phyloP scores from a whole-genome alignment of 2,797 vertebrate genomes.

The Helarctos malayanus region DNA sequence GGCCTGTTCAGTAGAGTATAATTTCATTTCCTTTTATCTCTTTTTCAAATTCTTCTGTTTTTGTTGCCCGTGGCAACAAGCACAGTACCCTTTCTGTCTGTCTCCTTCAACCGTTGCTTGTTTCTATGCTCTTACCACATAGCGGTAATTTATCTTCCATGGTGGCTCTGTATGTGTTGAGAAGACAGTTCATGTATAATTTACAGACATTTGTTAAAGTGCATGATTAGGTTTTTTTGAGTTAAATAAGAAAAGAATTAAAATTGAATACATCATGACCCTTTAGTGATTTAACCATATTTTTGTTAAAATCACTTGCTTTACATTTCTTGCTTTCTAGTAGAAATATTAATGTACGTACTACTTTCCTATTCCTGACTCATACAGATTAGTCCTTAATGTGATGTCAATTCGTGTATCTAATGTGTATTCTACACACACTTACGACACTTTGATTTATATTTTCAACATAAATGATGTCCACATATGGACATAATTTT shows the following conservation, averaged over 20 bases:
- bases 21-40: constrained; percentile 18
- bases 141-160: constrained; percentile 71
- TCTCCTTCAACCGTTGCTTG: background rate
- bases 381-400: background rate
- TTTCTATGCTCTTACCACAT: constrained; percentile 73
- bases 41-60: constrained; percentile 55
- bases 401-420: background rate
- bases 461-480: constrained; percentile 29
- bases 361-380: constrained; percentile 20
- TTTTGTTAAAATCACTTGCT: constrained; percentile 39
- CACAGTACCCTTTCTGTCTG: background rate
- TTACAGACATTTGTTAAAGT: constrained; percentile 28
- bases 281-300: constrained; percentile 37
- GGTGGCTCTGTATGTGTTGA: constrained; percentile 75
- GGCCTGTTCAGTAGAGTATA: background rate
- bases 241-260: constrained; percentile 52
- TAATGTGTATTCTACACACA: background rate
- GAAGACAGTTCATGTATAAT: constrained; percentile 35
- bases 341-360: background rate
- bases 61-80: background rate
- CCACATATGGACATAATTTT: background rate
- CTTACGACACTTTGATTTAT: constrained; percentile 7
- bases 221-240: constrained; percentile 24
- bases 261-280: background rate
- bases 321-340: background rate